Conservation (phyloP, 2,888 invertebrate genomes). For the Ariolimax columbianus region DNA sequence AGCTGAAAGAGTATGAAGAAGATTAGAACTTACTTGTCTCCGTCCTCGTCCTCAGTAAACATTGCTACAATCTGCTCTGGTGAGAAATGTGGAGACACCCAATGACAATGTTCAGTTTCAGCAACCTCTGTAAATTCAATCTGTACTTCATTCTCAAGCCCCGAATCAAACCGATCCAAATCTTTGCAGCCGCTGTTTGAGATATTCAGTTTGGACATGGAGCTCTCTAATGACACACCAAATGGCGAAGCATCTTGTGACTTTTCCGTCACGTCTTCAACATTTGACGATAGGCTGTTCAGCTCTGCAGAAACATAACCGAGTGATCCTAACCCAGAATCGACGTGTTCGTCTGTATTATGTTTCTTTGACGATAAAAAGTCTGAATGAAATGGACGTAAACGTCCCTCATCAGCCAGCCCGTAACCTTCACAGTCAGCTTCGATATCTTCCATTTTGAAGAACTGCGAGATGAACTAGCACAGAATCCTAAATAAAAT, state of each 20-base stretch:
- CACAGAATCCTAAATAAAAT: neutral
- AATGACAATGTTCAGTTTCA: neutral
- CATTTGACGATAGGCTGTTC: neutral
- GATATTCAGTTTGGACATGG: constrained; percentile 28
- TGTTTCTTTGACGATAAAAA: constrained; percentile 3
- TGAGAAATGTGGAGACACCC: constrained; percentile 44
- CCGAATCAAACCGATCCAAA: constrained; percentile 40
- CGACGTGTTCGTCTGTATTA: constrained; percentile 29
- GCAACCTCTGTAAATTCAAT: neutral
- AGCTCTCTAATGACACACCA: constrained; percentile 14
- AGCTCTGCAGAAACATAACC: constrained; percentile 33
- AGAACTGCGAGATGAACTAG: neutral
- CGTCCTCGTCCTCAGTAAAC: constrained; percentile 68
- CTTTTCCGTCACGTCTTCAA: neutral
- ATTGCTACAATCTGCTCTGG: constrained; percentile 52
- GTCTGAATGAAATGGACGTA: neutral
- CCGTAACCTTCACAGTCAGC: constrained; percentile 27
- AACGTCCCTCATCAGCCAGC: neutral
- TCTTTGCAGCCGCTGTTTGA: neutral
- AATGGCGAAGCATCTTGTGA: neutral
- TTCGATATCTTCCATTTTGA: constrained; percentile 46
- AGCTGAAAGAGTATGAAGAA: no score
- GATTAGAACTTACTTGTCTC: constrained; percentile 74
- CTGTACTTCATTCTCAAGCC: constrained; percentile 18
- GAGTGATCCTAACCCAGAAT: constrained; percentile 49